Percentiles rank a stretch among this genome's conserved stretches.
Conservation (phyloP, 2,888 invertebrate genomes). For the Drosophila seclusa region DNA sequence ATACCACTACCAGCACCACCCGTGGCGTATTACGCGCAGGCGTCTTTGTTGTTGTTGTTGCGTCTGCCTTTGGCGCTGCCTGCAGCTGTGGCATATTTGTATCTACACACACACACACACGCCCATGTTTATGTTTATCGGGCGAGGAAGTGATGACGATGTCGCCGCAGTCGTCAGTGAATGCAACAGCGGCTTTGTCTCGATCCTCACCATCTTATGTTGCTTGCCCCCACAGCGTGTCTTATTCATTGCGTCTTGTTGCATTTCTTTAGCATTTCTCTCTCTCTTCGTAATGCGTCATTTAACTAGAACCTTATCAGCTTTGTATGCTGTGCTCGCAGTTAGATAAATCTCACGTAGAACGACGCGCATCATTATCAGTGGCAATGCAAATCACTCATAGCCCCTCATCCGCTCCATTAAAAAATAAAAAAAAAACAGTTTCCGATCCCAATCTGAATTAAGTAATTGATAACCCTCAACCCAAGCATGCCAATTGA, state of each 20-base stretch:
- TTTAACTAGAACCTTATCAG: conserved; percentile 52
- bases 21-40: conserved; percentile 70
- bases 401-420: conserved; percentile 32
- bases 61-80: conserved; percentile 53
- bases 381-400: conserved; percentile 22
- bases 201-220: conserved; percentile 21
- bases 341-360: conserved; percentile 69
- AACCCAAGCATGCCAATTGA: conserved; percentile 41
- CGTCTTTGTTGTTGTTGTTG: conserved; percentile 42
- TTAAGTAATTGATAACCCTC: conserved; percentile 76
- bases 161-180: conserved; percentile 44
- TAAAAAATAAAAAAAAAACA: neutral
- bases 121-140: conserved; percentile 53
- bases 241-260: conserved; percentile 11
- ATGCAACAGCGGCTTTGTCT: conserved; percentile 26
- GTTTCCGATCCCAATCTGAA: conserved; percentile 34
- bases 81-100: conserved; percentile 51
- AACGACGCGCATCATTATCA: conserved; percentile 30
- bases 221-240: neutral
- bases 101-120: conserved; percentile 31
- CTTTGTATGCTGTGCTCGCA: conserved; percentile 20
- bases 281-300: conserved; percentile 62
- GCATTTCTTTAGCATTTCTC: conserved; percentile 15
- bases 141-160: conserved; percentile 73
- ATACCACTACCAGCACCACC: conserved; percentile 46